phyloP scores from a whole-genome alignment of 2,113 vertebrate genomes.

The Pantherophis guttatus region DNA sequence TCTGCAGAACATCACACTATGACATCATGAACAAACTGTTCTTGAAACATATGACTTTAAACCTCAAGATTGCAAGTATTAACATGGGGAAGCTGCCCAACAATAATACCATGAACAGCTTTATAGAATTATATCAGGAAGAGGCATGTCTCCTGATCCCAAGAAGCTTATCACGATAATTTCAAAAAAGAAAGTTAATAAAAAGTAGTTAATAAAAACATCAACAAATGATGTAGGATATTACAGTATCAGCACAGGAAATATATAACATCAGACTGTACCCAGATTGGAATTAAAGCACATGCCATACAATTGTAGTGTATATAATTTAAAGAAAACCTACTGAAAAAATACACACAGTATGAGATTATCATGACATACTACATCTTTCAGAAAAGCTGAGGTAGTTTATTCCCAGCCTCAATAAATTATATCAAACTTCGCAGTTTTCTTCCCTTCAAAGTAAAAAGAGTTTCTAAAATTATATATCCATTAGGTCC shows the following conservation, averaged over 20 bases:
- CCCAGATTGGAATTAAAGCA: not conserved
- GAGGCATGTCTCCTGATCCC: not conserved
- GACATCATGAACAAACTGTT: not conserved
- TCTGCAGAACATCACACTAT: not conserved
- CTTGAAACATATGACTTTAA: not conserved
- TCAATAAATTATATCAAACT: not conserved
- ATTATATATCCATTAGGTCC: not conserved
- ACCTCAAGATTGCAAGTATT: not conserved
- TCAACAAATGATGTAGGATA: not conserved
- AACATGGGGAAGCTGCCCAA: not conserved
- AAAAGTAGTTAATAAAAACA: not conserved
- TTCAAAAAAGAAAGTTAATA: not conserved
- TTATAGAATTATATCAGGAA: not conserved
- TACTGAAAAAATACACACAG: not conserved
- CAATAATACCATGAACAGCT: not conserved
- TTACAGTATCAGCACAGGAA: not conserved
- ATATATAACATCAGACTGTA: not conserved
- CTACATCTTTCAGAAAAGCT: not conserved
- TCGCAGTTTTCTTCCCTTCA: not conserved
- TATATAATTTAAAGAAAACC: not conserved
- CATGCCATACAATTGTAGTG: not conserved
- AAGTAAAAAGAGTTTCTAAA: not conserved
- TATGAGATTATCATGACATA: not conserved
- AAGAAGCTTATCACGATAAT: not conserved
- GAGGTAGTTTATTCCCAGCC: not conserved